Percentiles rank a stretch among this genome's conserved stretches.
Conservation (phyloP, 2,113 vertebrate species). For the Alosa alosa region DNA sequence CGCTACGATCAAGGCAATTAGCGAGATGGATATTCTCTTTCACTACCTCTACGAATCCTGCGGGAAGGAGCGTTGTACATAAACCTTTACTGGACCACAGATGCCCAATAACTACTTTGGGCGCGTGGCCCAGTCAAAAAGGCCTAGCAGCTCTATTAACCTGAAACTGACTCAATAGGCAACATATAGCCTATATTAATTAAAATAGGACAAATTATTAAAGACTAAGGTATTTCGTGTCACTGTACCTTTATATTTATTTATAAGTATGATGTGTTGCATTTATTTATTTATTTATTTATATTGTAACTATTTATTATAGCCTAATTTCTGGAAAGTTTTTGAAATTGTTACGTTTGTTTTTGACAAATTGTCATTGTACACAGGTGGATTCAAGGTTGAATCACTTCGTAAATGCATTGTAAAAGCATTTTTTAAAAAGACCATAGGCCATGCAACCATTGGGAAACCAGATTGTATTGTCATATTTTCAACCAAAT, state of each 20-base stretch:
- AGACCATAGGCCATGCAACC: background rate
- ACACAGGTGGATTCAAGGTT: background rate
- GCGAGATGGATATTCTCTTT: conserved; percentile 77
- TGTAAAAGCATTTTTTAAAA: conserved; percentile 49
- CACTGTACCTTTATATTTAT: conserved; percentile 11
- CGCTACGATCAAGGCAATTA: conserved; percentile 74
- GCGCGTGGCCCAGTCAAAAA: too few species aligned
- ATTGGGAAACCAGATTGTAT: background rate
- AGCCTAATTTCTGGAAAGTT: conserved; percentile 10
- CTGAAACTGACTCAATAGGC: too few species aligned
- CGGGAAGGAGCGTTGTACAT: background rate
- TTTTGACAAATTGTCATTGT: conserved; percentile 9
- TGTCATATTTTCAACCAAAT: background rate
- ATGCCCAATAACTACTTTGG: too few species aligned
- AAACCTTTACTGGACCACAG: too few species aligned
- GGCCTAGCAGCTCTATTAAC: too few species aligned
- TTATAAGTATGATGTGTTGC: background rate
- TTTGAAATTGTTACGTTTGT: conserved; percentile 4
- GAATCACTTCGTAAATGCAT: conserved; percentile 50
- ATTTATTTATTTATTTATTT: conserved; percentile 8
- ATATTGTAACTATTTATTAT: conserved; percentile 10
- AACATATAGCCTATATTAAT: background rate
- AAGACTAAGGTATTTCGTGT: background rate
- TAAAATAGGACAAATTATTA: background rate
- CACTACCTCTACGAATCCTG: conserved; percentile 54